Percentiles rank a stretch among this genome's conserved stretches.
Evolutionary conservation across 2,797 vertebrate genomes (phyloP).

Genomic region (Oceanodroma leucorhoa): DNA sequence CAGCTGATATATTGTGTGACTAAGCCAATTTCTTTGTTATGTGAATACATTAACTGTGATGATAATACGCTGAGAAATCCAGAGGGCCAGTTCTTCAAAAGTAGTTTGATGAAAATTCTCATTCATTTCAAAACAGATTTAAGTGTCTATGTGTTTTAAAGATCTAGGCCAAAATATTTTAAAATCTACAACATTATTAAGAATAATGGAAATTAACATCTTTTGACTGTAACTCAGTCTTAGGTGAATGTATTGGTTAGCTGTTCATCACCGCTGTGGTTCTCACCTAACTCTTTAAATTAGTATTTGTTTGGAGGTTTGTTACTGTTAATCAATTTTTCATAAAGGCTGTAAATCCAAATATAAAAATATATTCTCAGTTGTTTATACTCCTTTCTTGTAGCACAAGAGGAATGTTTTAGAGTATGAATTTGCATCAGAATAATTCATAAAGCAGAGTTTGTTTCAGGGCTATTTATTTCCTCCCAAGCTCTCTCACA

Average conservation of each 20-base stretch:
- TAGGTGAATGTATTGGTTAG: neutral
- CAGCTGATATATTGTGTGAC: neutral
- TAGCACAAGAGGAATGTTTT: slow-evolving; percentile 7
- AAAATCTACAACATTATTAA: neutral
- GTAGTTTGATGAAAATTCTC: slow-evolving; percentile 7
- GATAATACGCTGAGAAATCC: slow-evolving; percentile 13
- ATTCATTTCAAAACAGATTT: neutral
- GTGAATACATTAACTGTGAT: slow-evolving; percentile 19
- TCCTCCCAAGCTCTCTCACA: neutral
- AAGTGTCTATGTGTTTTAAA: neutral
- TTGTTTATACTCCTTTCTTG: slow-evolving; percentile 49
- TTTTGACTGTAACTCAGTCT: neutral
- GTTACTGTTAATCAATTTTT: slow-evolving; percentile 55
- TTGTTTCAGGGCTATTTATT: slow-evolving; percentile 28
- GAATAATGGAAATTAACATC: neutral
- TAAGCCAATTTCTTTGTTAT: slow-evolving; percentile 16
- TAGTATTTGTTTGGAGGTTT: slow-evolving; percentile 17
- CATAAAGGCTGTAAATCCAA: slow-evolving; percentile 62
- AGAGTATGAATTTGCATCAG: slow-evolving; percentile 48
- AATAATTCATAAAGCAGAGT: slow-evolving; percentile 51
- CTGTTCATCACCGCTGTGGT: neutral
- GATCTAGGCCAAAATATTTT: neutral
- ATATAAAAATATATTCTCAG: slow-evolving; percentile 41
- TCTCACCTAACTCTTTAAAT: slow-evolving; percentile 14
- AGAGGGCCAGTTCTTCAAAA: slow-evolving; percentile 3